Evolutionary conservation across 2,888 invertebrate genomes (phyloP), one percentile per base, ranked within the genome.

Genomic region (Stenodera caucasica): DNA sequence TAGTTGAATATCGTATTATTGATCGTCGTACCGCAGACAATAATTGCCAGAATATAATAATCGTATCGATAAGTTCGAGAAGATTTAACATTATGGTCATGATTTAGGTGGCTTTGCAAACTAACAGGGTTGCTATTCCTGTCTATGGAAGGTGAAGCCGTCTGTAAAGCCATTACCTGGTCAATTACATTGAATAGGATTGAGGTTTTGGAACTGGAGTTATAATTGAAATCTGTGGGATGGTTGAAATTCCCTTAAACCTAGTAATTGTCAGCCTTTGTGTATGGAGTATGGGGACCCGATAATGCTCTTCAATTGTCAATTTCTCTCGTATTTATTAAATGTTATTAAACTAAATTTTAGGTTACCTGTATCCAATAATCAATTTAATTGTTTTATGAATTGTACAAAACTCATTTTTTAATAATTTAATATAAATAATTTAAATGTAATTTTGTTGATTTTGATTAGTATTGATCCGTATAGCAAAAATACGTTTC

Each of bases 211-310:
- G 78, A 78, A 75, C 75, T 75, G 71, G 75, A 75, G 75, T 79
- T 79, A 80, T 80, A 80, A 80, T 80, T 80, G 80, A 80, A 80
- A 80, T 79, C 79, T 77, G 78, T 76, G 77, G 80, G 76, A 79
- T 78, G 72, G 76, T 74, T 77, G 76, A 76, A 79, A 80, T 80
- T 79, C 79, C 77, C 78, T 76, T 77, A 77, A 78, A 79, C 77
- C 77, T 76, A 76, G 77, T 78, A 79, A 80, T 79, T 79, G 79
- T 78, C 77, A 76, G 77, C 69, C 74, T 73, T 77, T 74, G 73
- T 74, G 58, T 56, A 62, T 51, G 23, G 60, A 65, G 57, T 68
- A 61, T 66, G 64, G 63, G 66, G 65, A 60, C 54, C 61, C 63
- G 65, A 70, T 68, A 65, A 67, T 67, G 64, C 65, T 57, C 53